Evolutionary conservation across 2,888 invertebrate genomes (phyloP), one percentile per base, ranked within the genome.

Genomic region (Nysson spinosus): DNA sequence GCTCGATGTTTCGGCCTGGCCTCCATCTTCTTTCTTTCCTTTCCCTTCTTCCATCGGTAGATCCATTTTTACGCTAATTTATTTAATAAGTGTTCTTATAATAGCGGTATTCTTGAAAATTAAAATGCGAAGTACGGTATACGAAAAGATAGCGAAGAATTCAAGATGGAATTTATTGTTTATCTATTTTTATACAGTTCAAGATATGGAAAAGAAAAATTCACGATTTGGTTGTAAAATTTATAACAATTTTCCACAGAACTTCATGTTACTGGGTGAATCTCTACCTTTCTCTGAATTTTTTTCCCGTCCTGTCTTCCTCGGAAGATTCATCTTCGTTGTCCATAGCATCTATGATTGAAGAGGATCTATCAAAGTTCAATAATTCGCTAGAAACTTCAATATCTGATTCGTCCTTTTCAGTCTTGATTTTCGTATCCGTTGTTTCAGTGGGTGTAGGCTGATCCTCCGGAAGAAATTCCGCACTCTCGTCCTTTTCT

Each of bases 1-100:
- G 30, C 80, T 83, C 4, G 58, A 3, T 5, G 65, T 54, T 1
- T 76, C 68, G 5, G 43, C 35, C 28, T 43, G 30, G 4, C 9
- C 11, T 4, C 17, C 16, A 4, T n/a, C 4, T 4, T 35, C 19
- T n/a, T 34, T 16, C 7, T 32, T 20, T 5, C 12, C 19, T 17
- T 28, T 12, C 0, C 4, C 12, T 1, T 9, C 11, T 4, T 1
- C 11, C 6, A 7, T n/a, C 2, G 30, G 11, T 30, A 11, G 11
- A 4, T 17, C 16, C n/a, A n/a, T n/a, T 7, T 17, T 35, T 4
- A 4, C 6, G 3, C 11, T 11, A 11, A 32, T 1, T n/a, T n/a
- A n/a, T n/a, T n/a, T n/a, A n/a, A n/a, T n/a, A n/a, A n/a, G n/a
- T n/a, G n/a, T n/a, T n/a, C n/a, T n/a, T n/a, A n/a, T n/a, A n/a